phyloP scores from a whole-genome alignment of 2,113 vertebrate genomes.

The Microtus oregoni region DNA sequence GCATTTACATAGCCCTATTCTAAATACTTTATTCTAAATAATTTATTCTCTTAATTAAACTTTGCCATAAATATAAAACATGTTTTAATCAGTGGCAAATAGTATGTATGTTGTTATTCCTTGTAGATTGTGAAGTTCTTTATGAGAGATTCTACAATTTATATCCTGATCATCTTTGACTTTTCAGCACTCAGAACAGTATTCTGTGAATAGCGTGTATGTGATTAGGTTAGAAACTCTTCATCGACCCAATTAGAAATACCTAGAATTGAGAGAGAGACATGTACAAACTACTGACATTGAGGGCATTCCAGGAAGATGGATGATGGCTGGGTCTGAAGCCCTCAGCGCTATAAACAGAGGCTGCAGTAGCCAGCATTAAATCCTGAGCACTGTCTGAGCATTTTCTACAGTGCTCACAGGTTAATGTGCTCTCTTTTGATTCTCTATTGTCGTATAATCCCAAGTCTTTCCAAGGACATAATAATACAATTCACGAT shows the following conservation, averaged over 20 bases:
- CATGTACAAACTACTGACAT: background rate
- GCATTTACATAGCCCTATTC: background rate
- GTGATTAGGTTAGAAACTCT: background rate
- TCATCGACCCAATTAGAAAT: background rate
- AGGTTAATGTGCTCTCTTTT: conserved; percentile 52
- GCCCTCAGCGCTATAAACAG: conserved; percentile 25
- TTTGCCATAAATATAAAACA: background rate
- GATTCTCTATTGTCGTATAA: conserved; percentile 40
- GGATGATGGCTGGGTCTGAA: background rate
- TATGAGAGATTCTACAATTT: background rate
- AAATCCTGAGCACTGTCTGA: conserved; percentile 7
- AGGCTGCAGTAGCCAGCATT: background rate
- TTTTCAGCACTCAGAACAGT: background rate
- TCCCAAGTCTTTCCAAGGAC: conserved; percentile 69
- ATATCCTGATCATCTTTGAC: background rate
- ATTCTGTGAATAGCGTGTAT: background rate
- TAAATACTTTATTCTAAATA: background rate
- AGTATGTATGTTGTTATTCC: background rate
- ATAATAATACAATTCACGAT: conserved; percentile 28
- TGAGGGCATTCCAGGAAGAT: background rate
- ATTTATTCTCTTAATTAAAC: background rate
- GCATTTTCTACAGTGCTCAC: background rate
- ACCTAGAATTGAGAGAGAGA: background rate
- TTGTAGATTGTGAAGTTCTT: background rate
- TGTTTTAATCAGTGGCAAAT: background rate